Conservation (phyloP, 2,888 invertebrate species). For the Heteromyza rotundicornis region DNA sequence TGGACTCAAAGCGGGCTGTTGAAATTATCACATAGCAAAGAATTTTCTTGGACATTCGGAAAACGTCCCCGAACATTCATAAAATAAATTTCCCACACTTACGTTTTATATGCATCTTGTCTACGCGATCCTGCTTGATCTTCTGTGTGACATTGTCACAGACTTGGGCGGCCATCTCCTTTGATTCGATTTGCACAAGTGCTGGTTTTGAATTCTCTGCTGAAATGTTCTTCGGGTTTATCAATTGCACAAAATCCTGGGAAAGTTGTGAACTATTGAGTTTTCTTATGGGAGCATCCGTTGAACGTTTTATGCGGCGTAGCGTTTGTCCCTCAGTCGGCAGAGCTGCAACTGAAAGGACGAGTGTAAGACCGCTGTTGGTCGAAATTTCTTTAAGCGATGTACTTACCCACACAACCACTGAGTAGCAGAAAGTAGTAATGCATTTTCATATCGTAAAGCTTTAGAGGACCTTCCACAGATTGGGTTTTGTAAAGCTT, state of each 20-base stretch:
- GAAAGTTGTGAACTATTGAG: background rate
- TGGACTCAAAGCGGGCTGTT: too few relatives aligned
- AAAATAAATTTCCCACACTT: too few relatives aligned
- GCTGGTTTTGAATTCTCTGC: too few relatives aligned
- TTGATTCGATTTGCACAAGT: too few relatives aligned
- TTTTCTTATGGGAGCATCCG: background rate
- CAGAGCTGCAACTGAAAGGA: background rate
- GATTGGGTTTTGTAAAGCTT: background rate
- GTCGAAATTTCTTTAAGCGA: background rate
- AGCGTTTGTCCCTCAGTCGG: background rate
- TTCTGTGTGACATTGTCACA: too few relatives aligned
- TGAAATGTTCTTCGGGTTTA: background rate
- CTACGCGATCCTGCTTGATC: too few relatives aligned
- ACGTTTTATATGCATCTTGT: too few relatives aligned
- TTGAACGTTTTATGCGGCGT: slow-evolving; percentile 10
- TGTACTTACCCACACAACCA: background rate
- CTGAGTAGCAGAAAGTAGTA: background rate
- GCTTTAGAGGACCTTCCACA: background rate
- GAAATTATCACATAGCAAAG: too few relatives aligned
- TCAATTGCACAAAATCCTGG: slow-evolving; percentile 12
- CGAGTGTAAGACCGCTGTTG: background rate
- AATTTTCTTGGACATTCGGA: too few relatives aligned
- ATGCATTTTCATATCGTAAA: background rate
- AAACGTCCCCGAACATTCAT: too few relatives aligned
- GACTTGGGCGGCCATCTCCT: too few relatives aligned